Evolutionary conservation across 2,113 vertebrate species (phyloP).

Genomic region (Taxidea taxus): DNA sequence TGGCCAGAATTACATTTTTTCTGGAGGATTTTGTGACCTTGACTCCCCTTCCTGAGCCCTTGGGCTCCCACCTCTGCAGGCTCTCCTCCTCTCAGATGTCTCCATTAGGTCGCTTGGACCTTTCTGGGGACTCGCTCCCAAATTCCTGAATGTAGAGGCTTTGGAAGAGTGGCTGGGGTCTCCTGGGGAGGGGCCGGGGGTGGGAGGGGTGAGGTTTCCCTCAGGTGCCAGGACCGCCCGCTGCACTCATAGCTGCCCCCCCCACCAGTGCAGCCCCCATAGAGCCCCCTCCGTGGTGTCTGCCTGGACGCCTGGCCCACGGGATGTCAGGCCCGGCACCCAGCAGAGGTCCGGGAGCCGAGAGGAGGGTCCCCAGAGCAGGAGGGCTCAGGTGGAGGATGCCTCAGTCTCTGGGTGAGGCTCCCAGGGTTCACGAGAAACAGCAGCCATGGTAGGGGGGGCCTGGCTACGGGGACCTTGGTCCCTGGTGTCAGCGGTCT

Average conservation of each 20-base stretch:
- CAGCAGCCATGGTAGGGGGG: accelerated
- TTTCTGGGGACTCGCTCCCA: neutral
- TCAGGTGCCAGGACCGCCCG: neutral
- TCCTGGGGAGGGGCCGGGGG: neutral
- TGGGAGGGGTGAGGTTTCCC: neutral
- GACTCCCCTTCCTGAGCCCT: accelerated
- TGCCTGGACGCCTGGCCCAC: accelerated
- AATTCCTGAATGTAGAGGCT: neutral
- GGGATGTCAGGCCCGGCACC: accelerated
- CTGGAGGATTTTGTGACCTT: neutral
- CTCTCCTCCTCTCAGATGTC: too few relatives aligned
- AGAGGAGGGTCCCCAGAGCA: neutral
- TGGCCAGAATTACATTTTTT: accelerated
- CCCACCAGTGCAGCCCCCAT: neutral
- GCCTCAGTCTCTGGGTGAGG: neutral
- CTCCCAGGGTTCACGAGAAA: accelerated
- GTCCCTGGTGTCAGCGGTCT: neutral
- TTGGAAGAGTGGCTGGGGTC: neutral
- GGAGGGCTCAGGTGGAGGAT: too few relatives aligned
- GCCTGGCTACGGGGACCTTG: neutral
- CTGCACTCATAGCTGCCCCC: accelerated
- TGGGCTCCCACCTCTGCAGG: accelerated
- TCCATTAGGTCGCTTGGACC: neutral
- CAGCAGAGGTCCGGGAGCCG: neutral
- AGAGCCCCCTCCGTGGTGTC: neutral